Evolutionary conservation across 1,140 invertebrate species (phyloP), one percentile per base, ranked within the genome.

Genomic region (Drosophila rufa): DNA sequence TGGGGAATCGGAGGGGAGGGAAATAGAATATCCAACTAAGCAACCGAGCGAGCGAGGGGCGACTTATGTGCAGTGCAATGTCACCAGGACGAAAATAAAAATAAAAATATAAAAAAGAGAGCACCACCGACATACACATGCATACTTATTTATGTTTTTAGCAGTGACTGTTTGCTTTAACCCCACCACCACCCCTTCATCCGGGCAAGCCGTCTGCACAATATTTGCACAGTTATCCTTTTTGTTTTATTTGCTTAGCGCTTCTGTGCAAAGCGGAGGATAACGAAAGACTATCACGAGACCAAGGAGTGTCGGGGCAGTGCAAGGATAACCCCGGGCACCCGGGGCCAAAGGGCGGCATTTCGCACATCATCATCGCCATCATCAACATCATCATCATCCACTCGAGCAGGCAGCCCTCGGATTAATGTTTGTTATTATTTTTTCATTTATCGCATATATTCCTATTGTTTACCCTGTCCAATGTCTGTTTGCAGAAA

Each of bases 241-340:
- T 90, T 90, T 90, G 85, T 90, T 90, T 90, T 90, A 90, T 90
- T 90, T 90, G 85, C 85, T 91, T 90, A 90, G 85, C 85, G 82
- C 85, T 85, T 82, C 82, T 90, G 85, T 90, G 82, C 65, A 85
- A 85, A 90, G 85, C 78, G 79, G 58, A 45, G 51, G 56, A 73
- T 74, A 78, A 78, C 75, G 71, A 55, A 75, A 75, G 77, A 87
- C 83, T 80, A 83, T 75, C 83, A 69, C 71, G 77, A 83, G 84
- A 83, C 77, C 60, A 77, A 68, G 69, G 80, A 83, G 71, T 40
- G 59, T 25, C 46, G 46, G 79, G 56, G 80, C 51, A 70, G 61
- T 67, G 66, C 68, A 65, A 40, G 75, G 59, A 78, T 85, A 73
- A 27, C 42, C 46, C 50, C 30, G 17, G 53, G 45, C 15, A 22